Base-by-base conservation (phyloP, 1,140 invertebrate genomes). In the Chlorops oryzae region DNA sequence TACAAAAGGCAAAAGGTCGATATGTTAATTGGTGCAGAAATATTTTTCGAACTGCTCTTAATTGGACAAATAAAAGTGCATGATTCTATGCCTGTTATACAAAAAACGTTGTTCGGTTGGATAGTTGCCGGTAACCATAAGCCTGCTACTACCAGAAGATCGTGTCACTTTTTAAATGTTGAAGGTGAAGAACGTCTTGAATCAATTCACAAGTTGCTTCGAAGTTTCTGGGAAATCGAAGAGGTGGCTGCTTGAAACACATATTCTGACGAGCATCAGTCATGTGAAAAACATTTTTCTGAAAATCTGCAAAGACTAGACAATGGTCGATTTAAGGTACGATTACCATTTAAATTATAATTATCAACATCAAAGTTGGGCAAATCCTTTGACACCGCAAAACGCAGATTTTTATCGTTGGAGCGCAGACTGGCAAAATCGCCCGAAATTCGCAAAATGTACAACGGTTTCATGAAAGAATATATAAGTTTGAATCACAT, bases 51-150 rank as follows among this genome's bases (percentile, higher is more conserved):
- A n/a, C 27, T 70, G 23, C 35, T 71, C 2, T 52, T 52, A 15
- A 49, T 46, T 18, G 58, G 64, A n/a, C 42, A 59, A 51, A 55
- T 58, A 22, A 59, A 56, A 37, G 43, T 58, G 28, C 57, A 51
- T 24, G 38, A 25, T 5, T 48, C 50, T 25, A 32, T 57, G 13
- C 57, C 56, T 2, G 54, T 34, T 24, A 35, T 70, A n/a, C 62
- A 65, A 47, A 58, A 69, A 57, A 65, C 59, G n/a, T 42, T 58
- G 32, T 51, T 72, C 10, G 65, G 61, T 12, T 70, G 63, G 63
- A 24, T 57, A 15, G 42, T 57, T 1, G 46, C 46, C 24, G 55
- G 55, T n/a, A n/a, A n/a, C n/a, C n/a, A n/a, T n/a, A n/a, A n/a
- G n/a, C n/a, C n/a, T n/a, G n/a, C n/a, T n/a, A n/a, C n/a, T n/a